A percentile compares a stretch with the other conserved stretches of the same genome.
Evolutionary conservation across 2,797 vertebrate genomes (phyloP).

Genomic region (Ptychobarbus kaznakovi): DNA sequence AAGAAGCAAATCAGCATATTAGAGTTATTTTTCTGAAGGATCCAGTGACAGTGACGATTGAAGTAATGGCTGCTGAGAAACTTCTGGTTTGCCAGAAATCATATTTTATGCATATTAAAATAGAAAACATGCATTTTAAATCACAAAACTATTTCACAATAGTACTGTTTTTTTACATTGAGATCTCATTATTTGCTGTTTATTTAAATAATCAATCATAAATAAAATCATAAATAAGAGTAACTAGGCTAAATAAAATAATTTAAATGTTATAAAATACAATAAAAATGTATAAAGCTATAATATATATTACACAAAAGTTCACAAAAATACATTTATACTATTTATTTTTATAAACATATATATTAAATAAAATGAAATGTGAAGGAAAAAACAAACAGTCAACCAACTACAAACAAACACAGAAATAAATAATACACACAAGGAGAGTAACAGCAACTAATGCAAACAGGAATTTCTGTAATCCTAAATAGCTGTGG

Average conservation of each 20-base stretch:
- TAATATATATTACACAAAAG: background rate
- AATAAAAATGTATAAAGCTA: background rate
- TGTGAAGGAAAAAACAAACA: background rate
- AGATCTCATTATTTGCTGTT: too few species aligned
- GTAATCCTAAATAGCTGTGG: slow-evolving; percentile 27
- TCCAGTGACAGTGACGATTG: background rate
- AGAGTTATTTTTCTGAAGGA: background rate
- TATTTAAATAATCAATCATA: too few species aligned
- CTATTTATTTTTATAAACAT: background rate
- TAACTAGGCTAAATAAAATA: background rate
- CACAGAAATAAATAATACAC: background rate
- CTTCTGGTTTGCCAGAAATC: background rate
- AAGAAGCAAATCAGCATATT: background rate
- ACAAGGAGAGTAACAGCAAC: background rate
- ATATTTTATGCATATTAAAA: too few species aligned
- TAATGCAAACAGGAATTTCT: slow-evolving; percentile 6
- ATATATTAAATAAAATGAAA: background rate
- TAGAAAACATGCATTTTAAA: too few species aligned
- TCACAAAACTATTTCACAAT: too few species aligned
- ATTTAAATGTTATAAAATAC: background rate
- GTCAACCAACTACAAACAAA: background rate
- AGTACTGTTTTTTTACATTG: too few species aligned
- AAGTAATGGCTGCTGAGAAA: background rate
- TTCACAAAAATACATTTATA: background rate
- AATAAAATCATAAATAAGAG: too few species aligned